Conservation (phyloP, 2,888 invertebrate genomes). For the Ormia ochracea region DNA sequence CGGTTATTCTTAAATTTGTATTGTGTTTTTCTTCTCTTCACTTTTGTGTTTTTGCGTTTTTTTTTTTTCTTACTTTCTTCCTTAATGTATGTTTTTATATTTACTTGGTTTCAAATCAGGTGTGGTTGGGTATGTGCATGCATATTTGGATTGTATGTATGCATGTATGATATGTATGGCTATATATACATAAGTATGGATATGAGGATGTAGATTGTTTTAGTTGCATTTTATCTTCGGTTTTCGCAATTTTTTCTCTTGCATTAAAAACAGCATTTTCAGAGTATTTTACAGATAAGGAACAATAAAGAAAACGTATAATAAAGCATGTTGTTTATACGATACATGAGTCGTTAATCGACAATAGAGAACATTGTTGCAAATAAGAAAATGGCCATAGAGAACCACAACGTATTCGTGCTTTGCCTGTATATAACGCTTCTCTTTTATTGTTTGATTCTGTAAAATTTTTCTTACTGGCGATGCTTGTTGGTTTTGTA, state of each 20-base stretch:
- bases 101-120: slow-evolving; percentile 8
- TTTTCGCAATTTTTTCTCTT: slow-evolving; percentile 31
- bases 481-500: background rate
- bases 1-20: slow-evolving; percentile 74
- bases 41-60: slow-evolving; percentile 20
- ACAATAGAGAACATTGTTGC: background rate
- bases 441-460: background rate
- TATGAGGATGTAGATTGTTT: slow-evolving; percentile 11
- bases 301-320: background rate
- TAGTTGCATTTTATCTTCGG: slow-evolving; percentile 38
- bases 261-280: background rate
- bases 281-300: slow-evolving; percentile 41
- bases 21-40: slow-evolving; percentile 58
- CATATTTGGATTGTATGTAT: too few relatives aligned
- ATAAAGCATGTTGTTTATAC: background rate
- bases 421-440: slow-evolving; percentile 34
- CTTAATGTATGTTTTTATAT: slow-evolving; percentile 2
- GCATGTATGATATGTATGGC: too few relatives aligned
- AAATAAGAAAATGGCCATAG: slow-evolving; percentile 5
- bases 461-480: background rate
- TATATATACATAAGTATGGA: too few relatives aligned
- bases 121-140: too few relatives aligned
- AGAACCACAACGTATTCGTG: slow-evolving; percentile 19
- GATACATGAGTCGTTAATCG: background rate
- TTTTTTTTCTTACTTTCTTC: slow-evolving; percentile 6